Evolutionary conservation across 1,140 invertebrate species (phyloP).

Genomic region (Drosophila teissieri): DNA sequence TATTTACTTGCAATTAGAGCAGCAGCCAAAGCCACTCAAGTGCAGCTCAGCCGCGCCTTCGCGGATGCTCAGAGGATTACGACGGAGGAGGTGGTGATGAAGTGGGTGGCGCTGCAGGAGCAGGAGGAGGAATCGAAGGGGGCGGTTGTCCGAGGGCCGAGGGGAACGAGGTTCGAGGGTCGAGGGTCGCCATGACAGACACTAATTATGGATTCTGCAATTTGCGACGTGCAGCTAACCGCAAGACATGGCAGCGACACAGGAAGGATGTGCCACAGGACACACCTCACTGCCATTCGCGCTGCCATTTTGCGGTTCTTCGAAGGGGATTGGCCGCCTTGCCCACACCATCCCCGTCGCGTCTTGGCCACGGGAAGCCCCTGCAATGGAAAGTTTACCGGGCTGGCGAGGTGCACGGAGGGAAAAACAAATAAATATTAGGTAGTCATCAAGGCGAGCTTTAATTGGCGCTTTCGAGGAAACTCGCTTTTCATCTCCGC

Average conservation of each 20-base stretch:
- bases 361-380: conserved; percentile 8
- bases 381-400: conserved; percentile 42
- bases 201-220: conserved; percentile 82
- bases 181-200: conserved; percentile 69
- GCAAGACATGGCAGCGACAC: conserved; percentile 55
- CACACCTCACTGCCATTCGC: conserved; percentile 58
- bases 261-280: conserved; percentile 57
- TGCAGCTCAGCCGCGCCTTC: conserved; percentile 63
- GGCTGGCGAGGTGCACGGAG: background rate
- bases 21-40: conserved; percentile 66
- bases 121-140: background rate
- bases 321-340: conserved; percentile 23
- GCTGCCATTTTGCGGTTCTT: conserved; percentile 68
- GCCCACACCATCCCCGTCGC: background rate
- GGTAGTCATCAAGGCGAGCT: background rate
- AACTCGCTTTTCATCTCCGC: background rate
- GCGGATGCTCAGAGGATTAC: conserved; percentile 18
- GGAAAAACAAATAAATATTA: conserved; percentile 16
- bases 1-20: conserved; percentile 82
- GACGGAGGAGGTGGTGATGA: background rate
- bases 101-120: background rate
- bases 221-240: conserved; percentile 77
- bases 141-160: conserved; percentile 19
- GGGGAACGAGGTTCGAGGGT: conserved; percentile 15
- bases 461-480: background rate